A percentile compares a stretch with the other conserved stretches of the same genome.
Evolutionary conservation across 1,140 invertebrate species (phyloP).

Genomic region (Zaprionus nigranus): DNA sequence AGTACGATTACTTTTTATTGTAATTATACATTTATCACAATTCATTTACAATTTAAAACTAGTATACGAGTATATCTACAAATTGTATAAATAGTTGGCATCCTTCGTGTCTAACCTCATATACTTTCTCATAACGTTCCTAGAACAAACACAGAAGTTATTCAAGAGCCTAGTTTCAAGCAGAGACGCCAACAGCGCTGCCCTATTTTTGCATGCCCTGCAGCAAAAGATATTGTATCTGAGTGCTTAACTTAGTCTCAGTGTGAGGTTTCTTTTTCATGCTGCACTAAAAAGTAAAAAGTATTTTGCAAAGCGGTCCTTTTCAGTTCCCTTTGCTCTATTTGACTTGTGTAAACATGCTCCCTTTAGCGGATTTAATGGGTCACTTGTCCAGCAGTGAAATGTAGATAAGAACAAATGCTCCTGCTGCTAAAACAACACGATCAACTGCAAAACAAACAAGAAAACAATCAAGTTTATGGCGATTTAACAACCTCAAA

Average conservation of each 20-base stretch:
- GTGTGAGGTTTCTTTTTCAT: background rate
- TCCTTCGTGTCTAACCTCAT: background rate
- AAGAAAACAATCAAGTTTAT: constrained; percentile 18
- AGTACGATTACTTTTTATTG: too few species aligned
- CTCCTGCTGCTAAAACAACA: constrained; percentile 39
- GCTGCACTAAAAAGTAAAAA: background rate
- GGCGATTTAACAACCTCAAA: background rate
- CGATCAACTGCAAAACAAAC: constrained; percentile 22
- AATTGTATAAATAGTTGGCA: too few species aligned
- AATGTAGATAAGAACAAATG: constrained; percentile 22
- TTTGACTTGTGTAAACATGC: background rate
- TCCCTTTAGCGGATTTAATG: background rate
- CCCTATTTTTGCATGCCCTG: background rate
- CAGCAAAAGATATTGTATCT: constrained; percentile 6
- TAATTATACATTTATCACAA: too few species aligned
- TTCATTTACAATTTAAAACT: too few species aligned
- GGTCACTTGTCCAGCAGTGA: constrained; percentile 11
- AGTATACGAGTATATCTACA: too few species aligned
- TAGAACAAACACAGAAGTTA: background rate
- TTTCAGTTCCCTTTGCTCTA: background rate
- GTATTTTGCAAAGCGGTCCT: background rate
- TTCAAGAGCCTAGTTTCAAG: background rate
- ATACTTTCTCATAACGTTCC: background rate
- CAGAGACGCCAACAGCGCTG: background rate
- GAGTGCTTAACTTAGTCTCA: background rate